Base-by-base conservation (phyloP, 2,113 vertebrate genomes). In the Merops nubicus region DNA sequence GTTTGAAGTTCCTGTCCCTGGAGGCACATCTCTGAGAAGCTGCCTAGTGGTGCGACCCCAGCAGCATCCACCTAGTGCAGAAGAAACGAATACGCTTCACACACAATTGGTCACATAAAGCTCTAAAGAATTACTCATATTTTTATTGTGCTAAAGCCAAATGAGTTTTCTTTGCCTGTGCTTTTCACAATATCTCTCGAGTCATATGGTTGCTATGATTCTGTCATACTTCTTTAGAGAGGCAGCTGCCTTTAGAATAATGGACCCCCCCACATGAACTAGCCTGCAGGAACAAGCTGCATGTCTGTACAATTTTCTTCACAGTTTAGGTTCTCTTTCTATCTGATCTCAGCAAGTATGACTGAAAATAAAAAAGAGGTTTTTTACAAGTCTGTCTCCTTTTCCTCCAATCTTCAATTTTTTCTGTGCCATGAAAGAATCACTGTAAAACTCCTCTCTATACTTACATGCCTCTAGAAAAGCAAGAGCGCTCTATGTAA, bases 11-110 rank as follows among this genome's bases (percentile, higher is more conserved):
- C 34, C 56, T 43, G 33, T 81, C 93, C 80, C 91, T 62, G 60
- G 56, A 85, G 93, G 43, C 73, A 84, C 23, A 57, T 78, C 92
- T 96, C 96, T 5, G 5, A 97, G 95, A 96, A 97, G 89, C 84
- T 92, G 86, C 89, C 53, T 34, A 28, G 86, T 92, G 89, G 83
- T 93, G 80, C 91, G 95, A 97, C 91, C 91, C 60, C 91, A 67
- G 89, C 4, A 0, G 73, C 86, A 95, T 84, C 89, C 87, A 93
- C 86, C 69, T 70, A 87, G 56, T 2, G 4, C 33, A 91, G 85
- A 43, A 93, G 59, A 93, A 93, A 65, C 0, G 28, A 91, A 85
- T 57, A 45, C 0, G 0, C 65, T 91, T 91, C 70, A 82, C 36
- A 75, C 77, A 91, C 73, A 87, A 84, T 31, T 63, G 84, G 56